These are phyloP conservation scores for Probosciger aterrimus DNA, from an alignment of 2,113 vertebrate species.

Conservation along the genomic window DNA sequence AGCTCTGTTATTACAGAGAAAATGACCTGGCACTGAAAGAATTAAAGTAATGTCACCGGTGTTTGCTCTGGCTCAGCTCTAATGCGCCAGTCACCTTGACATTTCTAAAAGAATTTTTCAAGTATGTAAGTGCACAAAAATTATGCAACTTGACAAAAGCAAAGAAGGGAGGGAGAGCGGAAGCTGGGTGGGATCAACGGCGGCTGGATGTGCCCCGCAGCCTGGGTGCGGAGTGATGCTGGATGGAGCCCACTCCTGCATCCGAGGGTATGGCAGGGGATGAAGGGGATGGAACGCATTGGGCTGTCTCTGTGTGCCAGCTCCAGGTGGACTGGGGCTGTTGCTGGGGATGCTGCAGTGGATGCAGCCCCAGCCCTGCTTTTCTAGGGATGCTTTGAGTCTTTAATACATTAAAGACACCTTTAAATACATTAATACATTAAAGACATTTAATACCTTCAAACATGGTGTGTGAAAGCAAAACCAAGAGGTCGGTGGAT, in stretches of 20 bases:
- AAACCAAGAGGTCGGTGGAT: fast-evolving
- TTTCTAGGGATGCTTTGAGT: neutral
- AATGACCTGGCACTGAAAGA: conserved; percentile 56
- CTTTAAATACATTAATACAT: too few species aligned
- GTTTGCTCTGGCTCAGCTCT: conserved; percentile 61
- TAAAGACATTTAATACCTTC: too few species aligned
- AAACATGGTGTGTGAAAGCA: fast-evolving
- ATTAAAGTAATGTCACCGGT: conserved; percentile 72
- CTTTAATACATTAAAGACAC: fast-evolving
- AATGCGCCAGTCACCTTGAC: conserved; percentile 71
- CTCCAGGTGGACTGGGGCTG: neutral
- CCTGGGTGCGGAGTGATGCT: neutral
- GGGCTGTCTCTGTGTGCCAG: neutral
- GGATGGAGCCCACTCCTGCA: neutral
- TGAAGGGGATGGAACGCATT: fast-evolving
- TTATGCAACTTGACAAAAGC: conserved; percentile 52
- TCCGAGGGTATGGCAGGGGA: fast-evolving
- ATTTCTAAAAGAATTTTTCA: conserved; percentile 74
- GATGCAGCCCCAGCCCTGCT: neutral
- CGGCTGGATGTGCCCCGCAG: neutral
- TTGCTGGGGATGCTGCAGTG: fast-evolving
- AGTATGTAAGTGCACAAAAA: conserved; percentile 61
- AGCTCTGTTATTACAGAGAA: conserved; percentile 31
- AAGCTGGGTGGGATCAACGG: neutral
- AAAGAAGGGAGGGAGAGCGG: neutral